Evolutionary conservation across 2,888 invertebrate species (phyloP).

Genomic region (Pyrocoelia pectoralis): DNA sequence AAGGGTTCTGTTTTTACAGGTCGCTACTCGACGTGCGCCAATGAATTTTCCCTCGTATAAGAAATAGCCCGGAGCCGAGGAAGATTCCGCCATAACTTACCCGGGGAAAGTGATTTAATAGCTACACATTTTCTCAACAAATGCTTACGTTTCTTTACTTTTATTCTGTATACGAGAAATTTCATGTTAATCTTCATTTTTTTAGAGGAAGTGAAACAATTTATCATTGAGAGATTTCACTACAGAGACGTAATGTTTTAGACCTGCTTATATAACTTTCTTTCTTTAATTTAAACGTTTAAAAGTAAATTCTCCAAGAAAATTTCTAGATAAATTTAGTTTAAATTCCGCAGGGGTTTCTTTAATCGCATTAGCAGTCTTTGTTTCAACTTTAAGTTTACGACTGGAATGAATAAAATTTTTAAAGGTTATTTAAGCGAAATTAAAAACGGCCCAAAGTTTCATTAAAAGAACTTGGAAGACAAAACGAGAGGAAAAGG

Average conservation of each 20-base stretch:
- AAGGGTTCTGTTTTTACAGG: constrained; percentile 32
- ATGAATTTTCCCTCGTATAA: constrained; percentile 34
- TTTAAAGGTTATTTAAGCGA: not conserved
- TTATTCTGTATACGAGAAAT: constrained; percentile 35
- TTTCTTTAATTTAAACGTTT: constrained; percentile 25
- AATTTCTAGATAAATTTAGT: constrained; percentile 22
- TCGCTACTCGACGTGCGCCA: constrained; percentile 34
- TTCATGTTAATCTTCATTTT: constrained; percentile 41
- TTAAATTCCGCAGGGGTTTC: constrained; percentile 18
- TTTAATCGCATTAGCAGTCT: constrained; percentile 20
- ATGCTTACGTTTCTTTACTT: constrained; percentile 44
- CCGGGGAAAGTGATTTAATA: constrained; percentile 44
- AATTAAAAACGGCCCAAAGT: not conserved
- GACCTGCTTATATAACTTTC: constrained; percentile 22
- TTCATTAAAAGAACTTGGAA: not conserved
- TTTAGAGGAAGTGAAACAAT: constrained; percentile 24
- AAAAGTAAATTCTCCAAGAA: constrained; percentile 23
- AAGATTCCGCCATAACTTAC: constrained; percentile 37
- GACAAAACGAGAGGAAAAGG: not conserved
- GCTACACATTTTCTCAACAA: constrained; percentile 43
- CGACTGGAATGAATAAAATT: constrained; percentile 1
- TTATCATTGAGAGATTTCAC: constrained; percentile 25
- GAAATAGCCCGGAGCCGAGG: constrained; percentile 32
- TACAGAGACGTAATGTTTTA: constrained; percentile 21
- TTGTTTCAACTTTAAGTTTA: constrained; percentile 13